Percentiles rank a stretch among this genome's conserved stretches.
Conservation (phyloP, 1,140 invertebrate genomes). For the Papilio helenus region DNA sequence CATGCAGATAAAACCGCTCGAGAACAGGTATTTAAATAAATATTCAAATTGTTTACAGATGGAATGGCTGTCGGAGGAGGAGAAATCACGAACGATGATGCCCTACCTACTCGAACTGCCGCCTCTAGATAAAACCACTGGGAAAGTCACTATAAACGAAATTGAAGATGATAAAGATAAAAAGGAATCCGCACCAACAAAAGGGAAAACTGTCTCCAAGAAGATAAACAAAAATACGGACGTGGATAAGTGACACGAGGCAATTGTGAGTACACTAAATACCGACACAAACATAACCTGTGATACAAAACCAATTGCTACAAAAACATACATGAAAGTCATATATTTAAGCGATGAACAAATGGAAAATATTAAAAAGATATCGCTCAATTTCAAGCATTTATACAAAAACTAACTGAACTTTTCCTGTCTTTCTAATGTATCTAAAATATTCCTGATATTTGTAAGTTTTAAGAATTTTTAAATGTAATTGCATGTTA, state of each 20-base stretch:
- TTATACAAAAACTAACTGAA: not conserved
- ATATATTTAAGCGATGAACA: slow-evolving; percentile 14
- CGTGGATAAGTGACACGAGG: slow-evolving; percentile 67
- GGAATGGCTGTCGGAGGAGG: slow-evolving; percentile 74
- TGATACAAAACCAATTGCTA: not conserved
- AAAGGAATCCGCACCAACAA: slow-evolving; percentile 38
- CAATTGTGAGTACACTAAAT: not conserved
- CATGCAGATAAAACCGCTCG: too few species aligned
- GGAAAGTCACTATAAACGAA: slow-evolving; percentile 48
- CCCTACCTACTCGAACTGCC: slow-evolving; percentile 72
- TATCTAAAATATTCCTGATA: slow-evolving; percentile 1
- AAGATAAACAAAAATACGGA: slow-evolving; percentile 53
- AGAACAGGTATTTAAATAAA: too few species aligned
- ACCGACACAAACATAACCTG: not conserved
- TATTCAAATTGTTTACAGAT: slow-evolving; percentile 55
- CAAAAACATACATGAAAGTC: not conserved
- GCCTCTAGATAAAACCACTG: slow-evolving; percentile 52
- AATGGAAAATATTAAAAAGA: slow-evolving; percentile 14
- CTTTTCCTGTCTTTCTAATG: not conserved
- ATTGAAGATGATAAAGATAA: slow-evolving; percentile 39
- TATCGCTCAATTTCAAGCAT: not conserved
- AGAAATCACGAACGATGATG: slow-evolving; percentile 73
- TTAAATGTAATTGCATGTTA: not conserved
- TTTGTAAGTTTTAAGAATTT: slow-evolving; percentile 15
- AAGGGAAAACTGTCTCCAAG: slow-evolving; percentile 42